Evolutionary conservation across 2,797 vertebrate species (phyloP), one percentile per base, ranked within the genome.

Genomic region (Neostethus bicornis): DNA sequence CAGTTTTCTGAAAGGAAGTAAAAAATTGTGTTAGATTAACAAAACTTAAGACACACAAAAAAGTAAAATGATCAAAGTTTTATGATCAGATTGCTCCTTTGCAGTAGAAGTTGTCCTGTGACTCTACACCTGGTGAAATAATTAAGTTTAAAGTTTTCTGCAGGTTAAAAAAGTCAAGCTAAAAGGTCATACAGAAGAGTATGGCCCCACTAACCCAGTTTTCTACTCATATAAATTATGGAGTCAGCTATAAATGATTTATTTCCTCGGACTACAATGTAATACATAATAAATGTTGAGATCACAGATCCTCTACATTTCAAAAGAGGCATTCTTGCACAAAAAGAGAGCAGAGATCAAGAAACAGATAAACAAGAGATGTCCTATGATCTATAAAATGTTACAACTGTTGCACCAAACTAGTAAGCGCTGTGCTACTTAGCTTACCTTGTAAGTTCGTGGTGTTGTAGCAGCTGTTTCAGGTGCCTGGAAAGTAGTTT

Each of bases 401-500:
- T 20, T 7, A 2, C 10, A 21, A 25, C 4, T 17, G 3, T 5
- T 17, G 35, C 23, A 41, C 21, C 44, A 45, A 20, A 14, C 23
- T 32, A 17, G 34, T 14, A 51, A 23, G 29, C n/a, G 13, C 49
- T 5, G 45, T 23, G 51, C 42, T 13, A n/a, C 48, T 61, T 8
- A 47, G 50, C 94, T 93, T 91, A 99, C 97, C 95, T 98, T 75
- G 95, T 95, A 39, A 99, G 94, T 70, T 99, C 97, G 8, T 96
- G 93, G 68, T 99, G 96, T 61, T 94, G 96, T 21, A 99, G 93
- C 64, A 99, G 92, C 78, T 98, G 96, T 67, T 99, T 99, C 65
- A 99, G 88, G 74, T 99, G 97, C 75, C 95, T 94, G 73, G 97
- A 99, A 4, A 99, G 94, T 58, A 98, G 90, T 70, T 99, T 99